phyloP scores from a whole-genome alignment of 2,797 vertebrate genomes.

The Pteropus rufus region DNA sequence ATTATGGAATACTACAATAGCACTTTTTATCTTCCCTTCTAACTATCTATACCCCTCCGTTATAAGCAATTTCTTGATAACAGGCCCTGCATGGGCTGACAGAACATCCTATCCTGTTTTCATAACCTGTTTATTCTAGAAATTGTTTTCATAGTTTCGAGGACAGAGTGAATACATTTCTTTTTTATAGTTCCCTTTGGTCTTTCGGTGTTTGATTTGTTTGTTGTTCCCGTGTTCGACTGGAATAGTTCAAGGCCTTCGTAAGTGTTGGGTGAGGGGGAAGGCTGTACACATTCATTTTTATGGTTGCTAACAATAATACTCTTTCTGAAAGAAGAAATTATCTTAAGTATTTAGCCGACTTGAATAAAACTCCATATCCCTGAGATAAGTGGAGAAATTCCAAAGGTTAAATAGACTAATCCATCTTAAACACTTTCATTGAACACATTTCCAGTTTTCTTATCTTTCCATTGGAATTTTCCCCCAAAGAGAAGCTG shows the following conservation, averaged over 20 bases:
- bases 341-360: constrained; percentile 4
- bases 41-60: constrained; percentile 28
- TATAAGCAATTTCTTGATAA: constrained; percentile 51
- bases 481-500: background rate
- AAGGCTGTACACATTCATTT: constrained; percentile 31
- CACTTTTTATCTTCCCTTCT: constrained; percentile 19
- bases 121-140: constrained; percentile 64
- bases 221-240: constrained; percentile 56
- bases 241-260: constrained; percentile 45
- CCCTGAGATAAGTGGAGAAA: background rate
- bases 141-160: constrained; percentile 73
- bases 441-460: constrained; percentile 13
- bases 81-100: background rate
- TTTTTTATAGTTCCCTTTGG: constrained; percentile 71
- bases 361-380: constrained; percentile 10
- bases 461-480: background rate
- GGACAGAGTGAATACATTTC: constrained; percentile 68
- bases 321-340: constrained; percentile 43
- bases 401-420: background rate
- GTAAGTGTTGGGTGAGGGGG: background rate
- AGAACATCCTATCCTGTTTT: constrained; percentile 54
- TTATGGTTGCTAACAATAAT: constrained; percentile 42
- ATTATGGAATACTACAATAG: constrained; percentile 7
- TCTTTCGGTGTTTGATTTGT: constrained; percentile 68
- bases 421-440: constrained; percentile 9